These are phyloP conservation scores for Diadumene lineata DNA, from an alignment of 92 coral and sea anemone species.

Conservation along the genomic window DNA sequence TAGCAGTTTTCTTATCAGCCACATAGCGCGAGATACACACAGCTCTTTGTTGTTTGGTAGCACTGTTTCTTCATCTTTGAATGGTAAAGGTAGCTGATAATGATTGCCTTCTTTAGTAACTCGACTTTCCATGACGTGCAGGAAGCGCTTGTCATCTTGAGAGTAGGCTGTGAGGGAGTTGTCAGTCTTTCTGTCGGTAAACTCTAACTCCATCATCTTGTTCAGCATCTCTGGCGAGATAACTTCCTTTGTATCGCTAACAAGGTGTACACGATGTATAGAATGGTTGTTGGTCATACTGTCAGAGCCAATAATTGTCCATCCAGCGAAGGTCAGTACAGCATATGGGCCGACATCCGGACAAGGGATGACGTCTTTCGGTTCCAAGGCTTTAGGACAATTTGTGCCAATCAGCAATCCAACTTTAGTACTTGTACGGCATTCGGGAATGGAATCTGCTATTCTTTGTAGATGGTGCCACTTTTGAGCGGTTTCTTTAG, in stretches of 20 bases:
- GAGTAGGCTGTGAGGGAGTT: constrained; percentile 15
- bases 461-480: constrained; percentile 38
- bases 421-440: constrained; percentile 17
- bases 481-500: constrained; percentile 5
- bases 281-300: background rate
- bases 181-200: constrained; percentile 22
- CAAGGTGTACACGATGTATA: background rate
- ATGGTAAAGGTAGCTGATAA: constrained; percentile 37
- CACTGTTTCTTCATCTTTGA: background rate
- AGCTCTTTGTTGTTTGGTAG: background rate
- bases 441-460: constrained; percentile 22
- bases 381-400: constrained; percentile 45
- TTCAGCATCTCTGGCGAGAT: background rate
- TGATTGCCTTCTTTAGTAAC: constrained; percentile 19
- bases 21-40: too few relatives aligned
- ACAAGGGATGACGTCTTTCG: constrained; percentile 27
- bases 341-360: constrained; percentile 22
- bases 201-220: constrained; percentile 7
- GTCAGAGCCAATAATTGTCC: constrained; percentile 52
- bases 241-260: background rate
- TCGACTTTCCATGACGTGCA: constrained; percentile 30
- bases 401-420: constrained; percentile 33
- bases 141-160: constrained; percentile 42
- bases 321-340: constrained; percentile 46
- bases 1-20: too few relatives aligned